A percentile compares a stretch with the other conserved stretches of the same genome.
These are phyloP conservation scores for Lerista edwardsae DNA, from an alignment of 2,797 vertebrate species.

Conservation along the genomic window DNA sequence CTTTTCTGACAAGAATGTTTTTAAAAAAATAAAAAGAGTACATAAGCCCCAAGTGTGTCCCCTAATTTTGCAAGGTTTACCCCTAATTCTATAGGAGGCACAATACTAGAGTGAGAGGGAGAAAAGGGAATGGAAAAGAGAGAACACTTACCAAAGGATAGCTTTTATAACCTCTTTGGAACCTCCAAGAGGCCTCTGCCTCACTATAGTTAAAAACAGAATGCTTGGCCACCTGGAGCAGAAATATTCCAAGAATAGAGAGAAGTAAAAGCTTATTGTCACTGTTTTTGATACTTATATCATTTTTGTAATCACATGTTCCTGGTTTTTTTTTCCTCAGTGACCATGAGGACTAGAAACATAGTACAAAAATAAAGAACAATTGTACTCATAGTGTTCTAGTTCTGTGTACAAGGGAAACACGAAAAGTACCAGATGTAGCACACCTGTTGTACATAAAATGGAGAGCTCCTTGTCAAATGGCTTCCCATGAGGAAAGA, in stretches of 20 bases:
- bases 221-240: not conserved
- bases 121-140: not conserved
- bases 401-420: not conserved
- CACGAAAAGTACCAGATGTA: not conserved
- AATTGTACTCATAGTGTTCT: not conserved
- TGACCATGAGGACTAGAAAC: not conserved
- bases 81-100: too few species aligned
- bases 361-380: not conserved
- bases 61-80: too few species aligned
- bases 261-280: not conserved
- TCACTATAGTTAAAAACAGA: not conserved
- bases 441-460: not conserved
- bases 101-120: too few species aligned
- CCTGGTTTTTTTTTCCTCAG: not conserved
- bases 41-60: too few species aligned
- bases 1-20: too few species aligned
- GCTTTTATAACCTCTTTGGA: not conserved
- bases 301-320: not conserved
- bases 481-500: not conserved
- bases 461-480: not conserved
- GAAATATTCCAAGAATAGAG: not conserved
- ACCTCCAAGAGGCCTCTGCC: not conserved
- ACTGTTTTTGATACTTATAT: not conserved
- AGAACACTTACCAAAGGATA: not conserved
- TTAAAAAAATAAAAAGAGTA: too few species aligned